phyloP scores from a whole-genome alignment of 2,888 invertebrate species.

The Trachelus tabidus region DNA sequence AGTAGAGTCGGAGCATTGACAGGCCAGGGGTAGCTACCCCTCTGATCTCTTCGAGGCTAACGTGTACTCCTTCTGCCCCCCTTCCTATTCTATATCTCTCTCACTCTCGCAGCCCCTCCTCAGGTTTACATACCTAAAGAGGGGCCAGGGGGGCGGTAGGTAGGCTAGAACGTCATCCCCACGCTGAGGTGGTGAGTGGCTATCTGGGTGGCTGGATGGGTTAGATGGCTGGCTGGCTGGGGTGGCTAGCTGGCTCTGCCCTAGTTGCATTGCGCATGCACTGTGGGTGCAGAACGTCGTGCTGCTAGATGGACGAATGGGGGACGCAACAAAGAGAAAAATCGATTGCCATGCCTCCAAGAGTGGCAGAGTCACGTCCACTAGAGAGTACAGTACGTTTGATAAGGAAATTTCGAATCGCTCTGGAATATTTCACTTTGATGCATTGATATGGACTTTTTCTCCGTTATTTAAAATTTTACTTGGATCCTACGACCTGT shows the following conservation, averaged over 20 bases:
- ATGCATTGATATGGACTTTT: background rate
- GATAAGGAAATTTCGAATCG: background rate
- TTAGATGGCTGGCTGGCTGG: background rate
- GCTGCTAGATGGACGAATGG: background rate
- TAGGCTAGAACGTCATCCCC: background rate
- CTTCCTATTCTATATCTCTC: slow-evolving; percentile 21
- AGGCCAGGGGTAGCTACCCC: slow-evolving; percentile 13
- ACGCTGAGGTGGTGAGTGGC: background rate
- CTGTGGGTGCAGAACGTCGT: slow-evolving; percentile 4
- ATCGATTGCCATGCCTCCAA: slow-evolving; percentile 25
- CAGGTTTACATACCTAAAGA: background rate
- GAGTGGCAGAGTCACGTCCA: slow-evolving; percentile 23
- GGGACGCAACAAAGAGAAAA: slow-evolving; percentile 18
- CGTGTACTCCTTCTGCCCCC: background rate
- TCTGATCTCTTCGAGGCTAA: background rate
- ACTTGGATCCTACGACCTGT: background rate
- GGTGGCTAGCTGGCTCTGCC: slow-evolving; percentile 7
- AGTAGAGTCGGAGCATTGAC: slow-evolving; percentile 44
- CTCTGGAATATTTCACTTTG: background rate
- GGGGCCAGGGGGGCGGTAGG: background rate
- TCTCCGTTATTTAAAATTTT: background rate
- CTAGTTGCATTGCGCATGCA: slow-evolving; percentile 14
- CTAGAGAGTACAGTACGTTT: background rate
- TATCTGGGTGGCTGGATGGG: background rate
- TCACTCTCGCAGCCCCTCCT: slow-evolving; percentile 8